A percentile compares a stretch with the other conserved stretches of the same genome.
These are phyloP conservation scores for Drosophila histrio DNA, from an alignment of 2,888 invertebrate species.

Conservation along the genomic window DNA sequence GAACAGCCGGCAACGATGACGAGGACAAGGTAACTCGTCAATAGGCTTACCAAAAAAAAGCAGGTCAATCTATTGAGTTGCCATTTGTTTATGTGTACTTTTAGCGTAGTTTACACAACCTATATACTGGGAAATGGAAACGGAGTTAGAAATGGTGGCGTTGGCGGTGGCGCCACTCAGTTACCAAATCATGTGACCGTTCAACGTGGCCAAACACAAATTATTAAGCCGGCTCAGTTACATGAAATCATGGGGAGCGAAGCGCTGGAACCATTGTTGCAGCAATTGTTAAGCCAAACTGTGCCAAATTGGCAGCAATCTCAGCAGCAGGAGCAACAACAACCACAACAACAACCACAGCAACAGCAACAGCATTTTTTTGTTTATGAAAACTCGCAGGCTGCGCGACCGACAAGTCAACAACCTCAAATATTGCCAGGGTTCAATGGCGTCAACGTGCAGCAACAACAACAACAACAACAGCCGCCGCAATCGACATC, in stretches of 20 bases:
- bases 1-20: constrained; percentile 51
- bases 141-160: neutral
- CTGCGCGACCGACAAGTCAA: constrained; percentile 60
- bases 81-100: constrained; percentile 31
- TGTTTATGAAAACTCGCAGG: constrained; percentile 54
- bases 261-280: constrained; percentile 66
- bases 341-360: constrained; percentile 26
- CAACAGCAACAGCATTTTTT: constrained; percentile 63
- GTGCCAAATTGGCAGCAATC: constrained; percentile 63
- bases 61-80: constrained; percentile 62
- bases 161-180: constrained; percentile 23
- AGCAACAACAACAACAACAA: constrained; percentile 33
- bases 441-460: constrained; percentile 75
- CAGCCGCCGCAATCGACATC: constrained; percentile 25
- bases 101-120: constrained; percentile 43
- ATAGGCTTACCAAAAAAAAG: constrained; percentile 20
- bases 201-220: constrained; percentile 47
- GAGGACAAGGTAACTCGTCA: constrained; percentile 64
- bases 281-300: constrained; percentile 61
- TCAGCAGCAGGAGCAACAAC: constrained; percentile 36
- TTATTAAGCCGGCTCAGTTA: constrained; percentile 51
- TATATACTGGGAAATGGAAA: constrained; percentile 4
- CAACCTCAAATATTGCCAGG: constrained; percentile 68
- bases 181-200: constrained; percentile 44
- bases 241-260: constrained; percentile 51